Evolutionary conservation across 2,113 vertebrate genomes (phyloP), one percentile per base, ranked within the genome.

Genomic region (Amphilophus citrinellus): DNA sequence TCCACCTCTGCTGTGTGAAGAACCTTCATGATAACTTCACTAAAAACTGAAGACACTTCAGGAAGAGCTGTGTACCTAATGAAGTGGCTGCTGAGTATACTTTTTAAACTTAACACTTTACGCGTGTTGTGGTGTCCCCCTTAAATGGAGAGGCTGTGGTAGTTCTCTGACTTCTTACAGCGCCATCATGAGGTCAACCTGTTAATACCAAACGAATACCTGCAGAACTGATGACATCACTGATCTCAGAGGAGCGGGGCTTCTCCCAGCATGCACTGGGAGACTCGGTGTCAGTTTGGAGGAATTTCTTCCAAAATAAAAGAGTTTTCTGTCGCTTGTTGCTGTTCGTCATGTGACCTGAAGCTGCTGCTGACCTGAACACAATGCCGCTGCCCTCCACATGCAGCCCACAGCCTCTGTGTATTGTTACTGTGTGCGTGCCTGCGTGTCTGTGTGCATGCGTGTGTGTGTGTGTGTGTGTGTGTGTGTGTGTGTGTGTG

Each of bases 291-390:
- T 15, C 60, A 10, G 10, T 14, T 18, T 47, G 57, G 24, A 59
- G 68, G 62, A 77, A 60, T 61, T 27, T 35, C 15, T 24, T 18
- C 30, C 7, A 4, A 61, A 37, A 71, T 82, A 61, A 87, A 85
- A 73, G 68, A 53, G 5, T 42, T 79, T 80, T 71, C 65, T 84
- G 84, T 85, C 10, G 9, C 61, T 6, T 20, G 37, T 14, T 76
- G 58, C 9, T 57, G 7, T 44, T 57, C 4, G 18, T 73, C 85
- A 89, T 79, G 85, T 91, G 89, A 84, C 78, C 15, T 65, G 77
- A 71, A 68, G 80, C 68, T 14, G 60, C 80, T 47, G 78, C 61
- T 81, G 85, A 87, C 37, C 77, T 68, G 79, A 77, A 47, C 78
- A 86, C 86, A 84, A 91, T 63, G 78, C 66, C 8, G 61, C 1